A percentile compares a stretch with the other conserved stretches of the same genome.
phyloP scores from a whole-genome alignment of 2,113 vertebrate species.

The Phrynosoma blainvillii region DNA sequence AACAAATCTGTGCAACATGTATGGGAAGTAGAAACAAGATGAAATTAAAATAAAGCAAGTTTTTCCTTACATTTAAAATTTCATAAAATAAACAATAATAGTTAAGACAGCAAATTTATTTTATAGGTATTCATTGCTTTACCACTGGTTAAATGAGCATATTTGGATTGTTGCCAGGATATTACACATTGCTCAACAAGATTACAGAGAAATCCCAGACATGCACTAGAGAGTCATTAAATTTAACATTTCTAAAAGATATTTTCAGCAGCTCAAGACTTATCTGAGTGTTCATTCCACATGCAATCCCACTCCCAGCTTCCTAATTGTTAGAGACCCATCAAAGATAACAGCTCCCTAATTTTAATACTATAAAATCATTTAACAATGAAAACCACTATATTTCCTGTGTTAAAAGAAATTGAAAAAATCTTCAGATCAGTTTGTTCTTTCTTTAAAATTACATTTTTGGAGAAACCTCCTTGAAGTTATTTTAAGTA shows the following conservation, averaged over 20 bases:
- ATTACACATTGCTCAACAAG: slow-evolving; percentile 70
- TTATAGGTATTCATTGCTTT: slow-evolving; percentile 64
- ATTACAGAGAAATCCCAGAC: slow-evolving; percentile 72
- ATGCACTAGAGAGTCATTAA: slow-evolving; percentile 65
- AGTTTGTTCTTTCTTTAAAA: slow-evolving; percentile 73
- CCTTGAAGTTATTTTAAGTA: slow-evolving; percentile 65
- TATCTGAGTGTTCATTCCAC: slow-evolving; percentile 55
- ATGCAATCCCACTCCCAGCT: not conserved
- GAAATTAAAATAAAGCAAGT: slow-evolving; percentile 61
- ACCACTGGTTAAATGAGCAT: slow-evolving; percentile 56
- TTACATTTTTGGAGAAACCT: slow-evolving; percentile 72
- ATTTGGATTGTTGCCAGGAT: slow-evolving; percentile 68
- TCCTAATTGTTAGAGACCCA: slow-evolving; percentile 56
- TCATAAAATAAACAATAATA: slow-evolving; percentile 65
- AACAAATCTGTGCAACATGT: slow-evolving; percentile 55
- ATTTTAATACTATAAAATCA: slow-evolving; percentile 69
- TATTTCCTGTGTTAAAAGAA: slow-evolving; percentile 71
- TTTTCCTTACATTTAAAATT: slow-evolving; percentile 62
- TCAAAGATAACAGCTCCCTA: slow-evolving; percentile 64
- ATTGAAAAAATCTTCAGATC: slow-evolving; percentile 66
- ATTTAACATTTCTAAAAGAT: slow-evolving; percentile 70
- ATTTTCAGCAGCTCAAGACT: slow-evolving; percentile 66
- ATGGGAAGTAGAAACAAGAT: slow-evolving; percentile 62
- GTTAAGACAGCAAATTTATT: slow-evolving; percentile 63
- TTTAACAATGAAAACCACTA: slow-evolving; percentile 63